phyloP scores from a whole-genome alignment of 23 tunicate species.

The Phallusia fumigata region DNA sequence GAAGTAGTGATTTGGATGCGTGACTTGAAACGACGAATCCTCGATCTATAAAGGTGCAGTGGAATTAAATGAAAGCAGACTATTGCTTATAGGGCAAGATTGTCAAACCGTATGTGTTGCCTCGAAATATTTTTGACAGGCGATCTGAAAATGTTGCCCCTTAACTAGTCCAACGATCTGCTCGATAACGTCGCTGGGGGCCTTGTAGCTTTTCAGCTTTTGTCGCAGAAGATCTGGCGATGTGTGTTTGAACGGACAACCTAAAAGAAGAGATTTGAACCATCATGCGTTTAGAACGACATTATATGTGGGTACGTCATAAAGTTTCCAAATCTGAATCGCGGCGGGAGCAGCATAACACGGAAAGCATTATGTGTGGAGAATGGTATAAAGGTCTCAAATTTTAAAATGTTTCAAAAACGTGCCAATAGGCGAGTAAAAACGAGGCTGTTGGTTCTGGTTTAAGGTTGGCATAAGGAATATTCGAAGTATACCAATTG shows the following conservation, averaged over 20 bases:
- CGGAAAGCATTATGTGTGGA: too few species aligned
- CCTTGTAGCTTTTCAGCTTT: slow-evolving; percentile 57
- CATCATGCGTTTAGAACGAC: too few species aligned
- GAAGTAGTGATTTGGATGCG: slow-evolving; percentile 90
- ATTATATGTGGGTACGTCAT: too few species aligned
- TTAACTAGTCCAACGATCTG: slow-evolving; percentile 73
- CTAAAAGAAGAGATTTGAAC: not conserved
- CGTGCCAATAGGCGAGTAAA: too few species aligned
- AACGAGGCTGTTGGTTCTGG: too few species aligned
- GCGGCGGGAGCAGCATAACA: too few species aligned
- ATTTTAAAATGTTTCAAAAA: too few species aligned
- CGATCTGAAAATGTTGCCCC: slow-evolving; percentile 87
- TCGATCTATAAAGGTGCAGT: slow-evolving; percentile 29
- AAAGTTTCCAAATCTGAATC: too few species aligned
- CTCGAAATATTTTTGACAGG: slow-evolving; percentile 88
- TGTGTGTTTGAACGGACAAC: slow-evolving; percentile 92
- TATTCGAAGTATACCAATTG: too few species aligned
- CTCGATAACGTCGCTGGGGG: slow-evolving; percentile 56
- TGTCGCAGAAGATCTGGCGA: slow-evolving; percentile 72
- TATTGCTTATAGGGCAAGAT: not conserved
- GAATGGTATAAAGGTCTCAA: too few species aligned
- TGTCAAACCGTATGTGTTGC: slow-evolving; percentile 59
- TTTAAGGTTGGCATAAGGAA: too few species aligned
- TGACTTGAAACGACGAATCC: slow-evolving; percentile 74
- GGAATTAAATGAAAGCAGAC: not conserved